Evolutionary conservation across 2,888 invertebrate genomes (phyloP), one percentile per base, ranked within the genome.

Genomic region (Drosophila antonietae): DNA sequence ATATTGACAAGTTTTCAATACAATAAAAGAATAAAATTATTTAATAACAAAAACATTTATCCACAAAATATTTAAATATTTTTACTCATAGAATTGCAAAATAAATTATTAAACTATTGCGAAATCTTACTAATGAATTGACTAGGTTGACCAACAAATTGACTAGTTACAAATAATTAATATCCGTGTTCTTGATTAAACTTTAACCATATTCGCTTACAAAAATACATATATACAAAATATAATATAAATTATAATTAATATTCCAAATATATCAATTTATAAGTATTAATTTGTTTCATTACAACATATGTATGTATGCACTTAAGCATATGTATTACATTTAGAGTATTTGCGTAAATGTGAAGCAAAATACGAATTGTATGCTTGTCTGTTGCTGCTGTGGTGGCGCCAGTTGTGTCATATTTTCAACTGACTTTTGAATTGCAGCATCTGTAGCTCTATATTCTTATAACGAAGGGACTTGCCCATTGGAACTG

Each of bases 391-490:
- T 39, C 52, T 70, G 63, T 23, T 44, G 49, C 59, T 49, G 49
- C 12, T 33, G 47, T 35, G 43, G 33, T 69, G 81, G 79, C 76
- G 76, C 74, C 79, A 78, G 65, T 72, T 79, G 74, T 79, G 73
- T 81, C 82, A 79, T 74, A 79, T 73, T 73, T 69, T 71, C 47
- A 47, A 68, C 66, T 62, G 68, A 66, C 46, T 65, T 67, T 75
- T 58, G 58, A 51, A 55, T 53, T 65, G 56, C 56, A 65, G 65
- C 65, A 56, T 73, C 61, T 73, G 64, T 62, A 64, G 66, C 44
- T 81, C 43, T 60, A 65, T 55, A 46, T 47, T 23, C 41, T 7
- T 56, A 23, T n/a, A 49, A 39, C 14, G 49, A 49, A 39, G 49
- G 20, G 39, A 59, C 18, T 59, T 14, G 15, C 31, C 59, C 39